These are phyloP conservation scores for Parazoanthus darwini DNA, from an alignment of 92 coral and sea anemone genomes.

Conservation along the genomic window DNA sequence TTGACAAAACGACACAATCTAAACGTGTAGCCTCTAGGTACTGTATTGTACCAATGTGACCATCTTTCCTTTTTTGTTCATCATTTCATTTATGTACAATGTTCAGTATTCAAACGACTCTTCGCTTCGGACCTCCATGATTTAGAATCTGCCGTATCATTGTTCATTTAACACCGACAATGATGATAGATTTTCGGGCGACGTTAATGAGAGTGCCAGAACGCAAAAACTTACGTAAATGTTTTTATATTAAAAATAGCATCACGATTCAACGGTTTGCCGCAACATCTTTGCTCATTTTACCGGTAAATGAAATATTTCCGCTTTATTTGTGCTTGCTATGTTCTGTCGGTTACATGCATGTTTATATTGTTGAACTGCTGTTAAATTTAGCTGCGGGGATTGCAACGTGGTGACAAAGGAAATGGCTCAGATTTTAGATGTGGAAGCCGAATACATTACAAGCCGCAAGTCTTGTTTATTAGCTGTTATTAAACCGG, in stretches of 20 bases:
- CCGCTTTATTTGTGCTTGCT: conserved; percentile 6
- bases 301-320: conserved; percentile 30
- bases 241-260: conserved; percentile 19
- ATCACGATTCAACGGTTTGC: conserved; percentile 23
- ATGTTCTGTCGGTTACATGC: conserved; percentile 3
- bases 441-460: not conserved
- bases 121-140: conserved; percentile 24
- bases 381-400: conserved; percentile 40
- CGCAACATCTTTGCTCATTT: conserved; percentile 10
- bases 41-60: not conserved
- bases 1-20: not conserved
- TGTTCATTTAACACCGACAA: conserved; percentile 6
- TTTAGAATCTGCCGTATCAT: not conserved
- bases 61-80: not conserved
- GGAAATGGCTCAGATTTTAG: not conserved
- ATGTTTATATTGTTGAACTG: not conserved
- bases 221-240: not conserved
- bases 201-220: not conserved
- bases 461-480: conserved; percentile 11
- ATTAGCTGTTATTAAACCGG: conserved; percentile 2
- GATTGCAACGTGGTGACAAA: not conserved
- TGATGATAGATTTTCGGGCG: not conserved
- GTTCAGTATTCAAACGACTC: not conserved
- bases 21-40: not conserved
- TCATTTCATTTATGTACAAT: not conserved